Evolutionary conservation across 1,140 invertebrate species (phyloP).

Genomic region (Berghia stephanieae): DNA sequence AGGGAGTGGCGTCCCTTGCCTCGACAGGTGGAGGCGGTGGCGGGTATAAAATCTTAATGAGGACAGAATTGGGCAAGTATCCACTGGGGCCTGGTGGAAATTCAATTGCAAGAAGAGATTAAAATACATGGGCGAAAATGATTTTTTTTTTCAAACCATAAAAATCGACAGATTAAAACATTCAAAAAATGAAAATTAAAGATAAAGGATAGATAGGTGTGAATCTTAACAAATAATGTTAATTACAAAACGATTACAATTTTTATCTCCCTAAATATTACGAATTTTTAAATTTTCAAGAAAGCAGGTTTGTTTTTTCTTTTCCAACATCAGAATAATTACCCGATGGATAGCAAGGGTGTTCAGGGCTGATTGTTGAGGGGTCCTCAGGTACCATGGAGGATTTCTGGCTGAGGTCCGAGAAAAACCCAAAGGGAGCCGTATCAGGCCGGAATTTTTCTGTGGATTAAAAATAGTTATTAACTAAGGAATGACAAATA

Average conservation of each 20-base stretch:
- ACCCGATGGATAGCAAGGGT: constrained; percentile 26
- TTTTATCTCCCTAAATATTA: too few species aligned
- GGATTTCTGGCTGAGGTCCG: constrained; percentile 39
- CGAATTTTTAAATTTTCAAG: too few species aligned
- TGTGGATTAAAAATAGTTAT: constrained; percentile 34
- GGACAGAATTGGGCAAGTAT: constrained; percentile 61
- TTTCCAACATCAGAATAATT: too few species aligned
- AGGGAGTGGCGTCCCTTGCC: constrained; percentile 38
- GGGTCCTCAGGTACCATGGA: background rate
- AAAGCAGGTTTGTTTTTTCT: constrained; percentile 36
- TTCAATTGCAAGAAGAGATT: too few species aligned
- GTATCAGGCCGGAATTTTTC: constrained; percentile 47
- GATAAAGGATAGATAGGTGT: too few species aligned
- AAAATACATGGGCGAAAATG: too few species aligned
- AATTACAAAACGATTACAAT: too few species aligned
- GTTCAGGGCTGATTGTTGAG: background rate
- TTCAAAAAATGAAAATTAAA: too few species aligned
- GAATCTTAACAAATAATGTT: too few species aligned
- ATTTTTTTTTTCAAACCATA: too few species aligned
- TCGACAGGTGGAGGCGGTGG: constrained; percentile 33
- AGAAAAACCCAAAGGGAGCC: constrained; percentile 58
- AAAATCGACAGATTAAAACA: too few species aligned
- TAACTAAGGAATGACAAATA: background rate
- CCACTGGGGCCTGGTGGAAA: constrained; percentile 42
- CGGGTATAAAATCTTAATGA: constrained; percentile 60